Base-by-base conservation (phyloP, 2,888 invertebrate species). In the Nowickia ferox region DNA sequence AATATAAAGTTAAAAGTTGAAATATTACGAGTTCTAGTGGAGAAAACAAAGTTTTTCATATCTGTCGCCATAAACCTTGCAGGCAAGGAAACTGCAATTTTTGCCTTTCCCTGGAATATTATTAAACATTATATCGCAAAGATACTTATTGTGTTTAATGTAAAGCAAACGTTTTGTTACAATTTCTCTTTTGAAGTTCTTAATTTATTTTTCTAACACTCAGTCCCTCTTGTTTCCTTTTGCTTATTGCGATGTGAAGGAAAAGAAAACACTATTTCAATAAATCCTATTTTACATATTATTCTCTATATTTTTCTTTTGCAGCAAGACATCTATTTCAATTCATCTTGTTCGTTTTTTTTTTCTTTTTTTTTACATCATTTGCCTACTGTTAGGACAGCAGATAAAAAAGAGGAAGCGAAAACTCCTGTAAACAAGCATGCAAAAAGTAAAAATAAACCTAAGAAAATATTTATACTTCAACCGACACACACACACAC, bases 201-300 rank as follows among this genome's bases (percentile, higher is more conserved):
- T 77, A 44, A 48, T 59, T 22, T 68, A 40, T 68, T 40, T 59
- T 59, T 19, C 55, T 44, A 46, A 30, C 15, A 19, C 55, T 63
- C 61, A 9, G 6, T 1, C 51, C 9, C 2, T 9, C 10, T 9
- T 19, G 15, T 77, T 48, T n/a, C 3, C 38, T 15, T 44, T 59
- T n/a, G 9, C 57, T 17, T 63, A 48, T 30, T 5, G 6, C 5
- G 42, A 59, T 4, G 8, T 3, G n/a, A 65, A 46, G 15, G 8
- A 42, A 65, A 75, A 63, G 19, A 66, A 68, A 71, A 59, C 42
- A 61, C 8, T 40, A 46, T 80, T 80, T 84, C 80, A 80, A 80
- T 77, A 84, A 80, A 76, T 84, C 72, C 80, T 42, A 53, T 40
- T 77, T 83, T 83, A 44, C 38, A 57, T 57, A 40, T 22, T 48